Percentiles rank a stretch among this genome's conserved stretches.
These are phyloP conservation scores for Ethmia dodecea DNA, from an alignment of 2,888 invertebrate genomes.

Conservation along the genomic window DNA sequence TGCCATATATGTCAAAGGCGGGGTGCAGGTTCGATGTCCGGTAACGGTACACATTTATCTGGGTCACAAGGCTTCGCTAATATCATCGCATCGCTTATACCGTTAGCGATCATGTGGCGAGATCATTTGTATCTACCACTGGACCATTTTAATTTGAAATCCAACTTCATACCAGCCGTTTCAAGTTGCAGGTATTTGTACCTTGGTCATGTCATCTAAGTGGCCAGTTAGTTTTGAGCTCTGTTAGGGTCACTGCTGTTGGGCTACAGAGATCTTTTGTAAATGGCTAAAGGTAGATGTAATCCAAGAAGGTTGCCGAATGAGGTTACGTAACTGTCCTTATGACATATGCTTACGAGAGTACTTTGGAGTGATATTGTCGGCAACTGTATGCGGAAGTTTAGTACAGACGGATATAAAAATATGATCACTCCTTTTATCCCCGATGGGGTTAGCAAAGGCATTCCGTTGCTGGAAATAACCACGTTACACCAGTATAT, in stretches of 20 bases:
- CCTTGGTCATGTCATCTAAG: not conserved
- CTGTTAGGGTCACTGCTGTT: not conserved
- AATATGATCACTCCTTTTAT: too few species aligned
- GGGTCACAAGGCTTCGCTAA: conserved; percentile 74
- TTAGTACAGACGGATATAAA: too few species aligned
- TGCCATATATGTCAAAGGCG: conserved; percentile 31
- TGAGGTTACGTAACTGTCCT: conserved; percentile 55
- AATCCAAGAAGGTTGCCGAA: conserved; percentile 44
- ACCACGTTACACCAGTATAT: too few species aligned
- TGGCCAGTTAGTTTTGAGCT: not conserved
- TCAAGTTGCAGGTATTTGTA: not conserved
- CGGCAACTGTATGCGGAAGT: too few species aligned
- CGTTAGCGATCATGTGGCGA: conserved; percentile 53
- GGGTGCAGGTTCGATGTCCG: conserved; percentile 34
- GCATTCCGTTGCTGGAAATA: too few species aligned
- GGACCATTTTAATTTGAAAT: too few species aligned
- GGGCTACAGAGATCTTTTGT: not conserved
- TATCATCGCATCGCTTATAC: conserved; percentile 50
- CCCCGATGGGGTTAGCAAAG: too few species aligned
- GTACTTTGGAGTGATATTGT: too few species aligned
- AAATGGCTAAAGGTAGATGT: conserved; percentile 18
- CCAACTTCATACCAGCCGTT: too few species aligned
- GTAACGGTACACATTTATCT: conserved; percentile 58
- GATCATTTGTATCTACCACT: conserved; percentile 43
- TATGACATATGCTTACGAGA: conserved; percentile 30